phyloP scores from a whole-genome alignment of 2,888 invertebrate species.

The Encarsia formosa region DNA sequence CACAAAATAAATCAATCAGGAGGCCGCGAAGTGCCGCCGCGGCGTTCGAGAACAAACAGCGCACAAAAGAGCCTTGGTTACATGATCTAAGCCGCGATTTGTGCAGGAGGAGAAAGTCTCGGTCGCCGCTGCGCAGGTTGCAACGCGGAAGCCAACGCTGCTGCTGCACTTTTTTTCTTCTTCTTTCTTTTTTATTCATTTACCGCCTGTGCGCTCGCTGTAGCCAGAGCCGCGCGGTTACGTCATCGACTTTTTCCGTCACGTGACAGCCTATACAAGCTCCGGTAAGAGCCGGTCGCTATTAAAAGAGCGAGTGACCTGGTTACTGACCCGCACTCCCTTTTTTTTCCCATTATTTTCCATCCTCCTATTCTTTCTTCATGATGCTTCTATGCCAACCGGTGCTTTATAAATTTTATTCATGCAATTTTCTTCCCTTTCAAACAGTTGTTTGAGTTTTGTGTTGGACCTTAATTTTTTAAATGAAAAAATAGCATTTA shows the following conservation, averaged over 20 bases:
- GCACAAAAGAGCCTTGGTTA: no score
- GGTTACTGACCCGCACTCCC: conserved; percentile 32
- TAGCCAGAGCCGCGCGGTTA: conserved; percentile 8
- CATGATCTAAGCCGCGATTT: no score
- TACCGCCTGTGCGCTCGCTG: no score
- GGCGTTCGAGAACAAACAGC: no score
- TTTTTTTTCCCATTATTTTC: conserved; percentile 8
- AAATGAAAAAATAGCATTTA: no score
- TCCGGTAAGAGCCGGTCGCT: conserved; percentile 1
- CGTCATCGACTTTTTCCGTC: conserved; percentile 31
- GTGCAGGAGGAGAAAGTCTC: neutral
- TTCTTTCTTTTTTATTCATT: conserved; percentile 5
- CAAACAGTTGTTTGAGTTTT: no score
- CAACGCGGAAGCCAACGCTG: neutral
- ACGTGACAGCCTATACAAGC: conserved; percentile 21
- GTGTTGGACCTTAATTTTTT: no score
- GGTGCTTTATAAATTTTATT: no score
- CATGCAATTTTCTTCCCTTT: no score
- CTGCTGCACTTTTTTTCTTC: neutral
- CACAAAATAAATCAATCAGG: no score
- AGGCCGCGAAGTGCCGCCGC: no score
- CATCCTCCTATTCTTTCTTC: conserved; percentile 17
- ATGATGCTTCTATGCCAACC: no score
- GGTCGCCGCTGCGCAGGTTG: neutral
- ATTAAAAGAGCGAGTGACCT: conserved; percentile 29